phyloP scores from a whole-genome alignment of 2,888 invertebrate genomes.

The Cephonodes hylas region DNA sequence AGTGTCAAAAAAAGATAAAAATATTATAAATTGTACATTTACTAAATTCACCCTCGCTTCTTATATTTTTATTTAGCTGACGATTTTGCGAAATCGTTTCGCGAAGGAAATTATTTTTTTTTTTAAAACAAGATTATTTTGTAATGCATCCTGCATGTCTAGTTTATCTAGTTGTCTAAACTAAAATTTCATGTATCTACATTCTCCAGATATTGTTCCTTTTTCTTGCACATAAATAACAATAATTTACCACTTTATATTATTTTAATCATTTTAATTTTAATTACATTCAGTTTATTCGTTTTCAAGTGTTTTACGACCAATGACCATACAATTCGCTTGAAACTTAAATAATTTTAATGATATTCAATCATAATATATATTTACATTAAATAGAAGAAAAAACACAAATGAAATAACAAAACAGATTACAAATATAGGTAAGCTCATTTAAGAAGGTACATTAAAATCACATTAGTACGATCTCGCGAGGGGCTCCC shows the following conservation, averaged over 20 bases:
- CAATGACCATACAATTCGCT: too few species aligned
- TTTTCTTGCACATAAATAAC: too few species aligned
- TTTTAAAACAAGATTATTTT: too few species aligned
- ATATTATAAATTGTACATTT: conserved; percentile 75
- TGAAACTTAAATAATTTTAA: not conserved
- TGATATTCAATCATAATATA: not conserved
- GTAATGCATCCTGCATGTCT: too few species aligned
- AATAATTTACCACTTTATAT: too few species aligned
- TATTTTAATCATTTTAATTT: too few species aligned
- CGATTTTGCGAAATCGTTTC: too few species aligned
- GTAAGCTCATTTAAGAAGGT: conserved; percentile 69
- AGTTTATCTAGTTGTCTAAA: too few species aligned
- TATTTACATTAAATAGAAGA: conserved; percentile 10
- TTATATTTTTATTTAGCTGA: conserved; percentile 11
- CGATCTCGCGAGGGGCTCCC: conserved; percentile 60
- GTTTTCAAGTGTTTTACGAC: too few species aligned
- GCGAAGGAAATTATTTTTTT: not conserved
- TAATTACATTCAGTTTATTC: too few species aligned
- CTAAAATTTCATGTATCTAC: too few species aligned
- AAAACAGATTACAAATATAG: conserved; percentile 66
- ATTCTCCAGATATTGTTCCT: too few species aligned
- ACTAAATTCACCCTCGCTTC: conserved; percentile 23
- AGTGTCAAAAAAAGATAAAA: conserved; percentile 82
- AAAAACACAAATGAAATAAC: conserved; percentile 40
- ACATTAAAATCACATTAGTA: conserved; percentile 81